These are phyloP conservation scores for Plebejus argus DNA, from an alignment of 2,888 invertebrate genomes.

Conservation along the genomic window DNA sequence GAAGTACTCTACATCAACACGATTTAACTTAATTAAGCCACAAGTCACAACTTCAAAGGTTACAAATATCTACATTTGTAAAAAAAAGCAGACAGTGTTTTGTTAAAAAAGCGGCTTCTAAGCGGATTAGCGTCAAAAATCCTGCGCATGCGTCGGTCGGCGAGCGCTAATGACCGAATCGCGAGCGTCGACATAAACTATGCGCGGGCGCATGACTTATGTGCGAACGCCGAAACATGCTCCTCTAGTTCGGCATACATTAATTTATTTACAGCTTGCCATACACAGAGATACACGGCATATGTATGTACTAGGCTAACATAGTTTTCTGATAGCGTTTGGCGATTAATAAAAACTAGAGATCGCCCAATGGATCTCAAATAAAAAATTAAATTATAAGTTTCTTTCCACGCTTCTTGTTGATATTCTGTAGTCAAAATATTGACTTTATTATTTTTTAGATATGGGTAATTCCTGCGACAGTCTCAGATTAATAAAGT, in stretches of 20 bases:
- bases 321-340: not conserved
- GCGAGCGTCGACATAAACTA: constrained; percentile 53
- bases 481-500: no score
- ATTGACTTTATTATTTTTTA: no score
- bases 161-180: constrained; percentile 56
- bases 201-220: constrained; percentile 58
- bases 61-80: constrained; percentile 11
- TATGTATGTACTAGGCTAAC: no score
- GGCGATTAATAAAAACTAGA: not conserved
- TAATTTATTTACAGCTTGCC: not conserved
- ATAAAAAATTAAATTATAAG: no score
- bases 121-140: constrained; percentile 61
- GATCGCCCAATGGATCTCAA: no score
- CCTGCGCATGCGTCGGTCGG: constrained; percentile 52
- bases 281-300: no score
- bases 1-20: not conserved
- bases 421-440: no score
- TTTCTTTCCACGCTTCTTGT: no score
- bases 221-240: constrained; percentile 39
- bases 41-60: constrained; percentile 20
- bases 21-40: not conserved
- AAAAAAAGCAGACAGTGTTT: constrained; percentile 35
- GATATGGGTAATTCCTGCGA: no score
- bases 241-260: constrained; percentile 22
- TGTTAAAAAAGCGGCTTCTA: constrained; percentile 52